Evolutionary conservation across 2,797 vertebrate species (phyloP), one percentile per base, ranked within the genome.

Genomic region (Parauchenoglanis punctatus): DNA sequence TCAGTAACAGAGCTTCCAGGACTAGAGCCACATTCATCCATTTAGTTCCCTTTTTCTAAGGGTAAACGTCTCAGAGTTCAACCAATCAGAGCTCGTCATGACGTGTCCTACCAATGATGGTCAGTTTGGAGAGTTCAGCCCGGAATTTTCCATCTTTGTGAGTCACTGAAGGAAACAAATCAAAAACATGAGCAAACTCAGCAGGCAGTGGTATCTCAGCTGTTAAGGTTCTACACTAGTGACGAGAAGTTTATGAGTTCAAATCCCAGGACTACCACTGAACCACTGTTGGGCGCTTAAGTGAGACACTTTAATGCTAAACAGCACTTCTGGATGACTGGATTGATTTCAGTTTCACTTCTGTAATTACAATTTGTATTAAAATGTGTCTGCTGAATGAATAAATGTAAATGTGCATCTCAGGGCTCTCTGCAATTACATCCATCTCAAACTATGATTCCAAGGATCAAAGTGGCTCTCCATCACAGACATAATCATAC

Each of bases 131-230:
- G 31, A 99, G 97, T 83, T 99, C 96, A 0, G 97, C 96, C 2
- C 87, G 97, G 96, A 99, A 99, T 87, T 96, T 97, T 54, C 98
- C 98, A 2, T 97, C 96, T 80, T 90, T 96, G 90, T 99, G 97
- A 86, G 96, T 95, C 94, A 99, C 98, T 99, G 86, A 17, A 90
- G 82, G 85, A 85, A 92, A 40, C 4, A 67, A 90, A 56, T 17
- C 5, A 84, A 72, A 72, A 40, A 52, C n/a, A 76, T 78, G 31
- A 91, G 68, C 73, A 88, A 52, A 13, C 85, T 85, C 82, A 59
- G 52, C 35, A 68, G 25, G 61, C 61, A 65, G 6, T 49, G 44
- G 40, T 46, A 65, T 67, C 44, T 83, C 44, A 70, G 46, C 59
- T 35, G 28, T 83, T 35, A 70, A 15, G 1, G 49, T 70, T 83